Conservation (phyloP, 2,888 invertebrate genomes). For the Polymixis lichenea region DNA sequence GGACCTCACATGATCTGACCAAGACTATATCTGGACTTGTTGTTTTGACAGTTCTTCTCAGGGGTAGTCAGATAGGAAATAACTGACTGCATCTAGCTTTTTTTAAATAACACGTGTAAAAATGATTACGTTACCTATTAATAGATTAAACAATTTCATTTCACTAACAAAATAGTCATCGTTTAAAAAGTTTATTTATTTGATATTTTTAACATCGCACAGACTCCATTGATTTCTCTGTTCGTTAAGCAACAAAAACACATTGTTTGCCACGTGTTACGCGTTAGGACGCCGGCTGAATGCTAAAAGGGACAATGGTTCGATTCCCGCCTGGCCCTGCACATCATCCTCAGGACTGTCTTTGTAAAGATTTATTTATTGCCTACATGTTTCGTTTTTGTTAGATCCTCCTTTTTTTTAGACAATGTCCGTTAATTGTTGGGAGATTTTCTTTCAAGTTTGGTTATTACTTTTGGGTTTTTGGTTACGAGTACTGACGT, state of each 20-base stretch:
- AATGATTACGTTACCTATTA: neutral
- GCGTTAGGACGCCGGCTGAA: conserved; percentile 83
- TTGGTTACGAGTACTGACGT: neutral
- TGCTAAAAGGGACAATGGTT: conserved; percentile 83
- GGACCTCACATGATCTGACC: neutral
- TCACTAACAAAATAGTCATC: neutral
- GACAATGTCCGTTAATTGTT: conserved; percentile 33
- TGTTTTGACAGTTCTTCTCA: neutral
- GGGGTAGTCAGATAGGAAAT: neutral
- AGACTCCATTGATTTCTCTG: conserved; percentile 71
- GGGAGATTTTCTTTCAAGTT: conserved; percentile 32
- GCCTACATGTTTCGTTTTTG: conserved; percentile 37
- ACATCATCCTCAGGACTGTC: conserved; percentile 61
- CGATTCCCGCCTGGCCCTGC: conserved; percentile 75
- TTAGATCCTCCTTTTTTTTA: conserved; percentile 21
- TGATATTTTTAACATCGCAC: neutral
- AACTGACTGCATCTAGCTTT: neutral
- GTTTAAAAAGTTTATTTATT: neutral
- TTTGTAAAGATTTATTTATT: conserved; percentile 66
- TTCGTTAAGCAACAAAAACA: conserved; percentile 84
- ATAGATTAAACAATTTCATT: neutral
- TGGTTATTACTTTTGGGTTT: neutral
- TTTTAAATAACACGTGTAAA: neutral
- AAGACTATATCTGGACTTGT: neutral
- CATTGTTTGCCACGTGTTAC: conserved; percentile 89